Conservation (phyloP, 2,888 invertebrate species). For the Eupeodes luniger region DNA sequence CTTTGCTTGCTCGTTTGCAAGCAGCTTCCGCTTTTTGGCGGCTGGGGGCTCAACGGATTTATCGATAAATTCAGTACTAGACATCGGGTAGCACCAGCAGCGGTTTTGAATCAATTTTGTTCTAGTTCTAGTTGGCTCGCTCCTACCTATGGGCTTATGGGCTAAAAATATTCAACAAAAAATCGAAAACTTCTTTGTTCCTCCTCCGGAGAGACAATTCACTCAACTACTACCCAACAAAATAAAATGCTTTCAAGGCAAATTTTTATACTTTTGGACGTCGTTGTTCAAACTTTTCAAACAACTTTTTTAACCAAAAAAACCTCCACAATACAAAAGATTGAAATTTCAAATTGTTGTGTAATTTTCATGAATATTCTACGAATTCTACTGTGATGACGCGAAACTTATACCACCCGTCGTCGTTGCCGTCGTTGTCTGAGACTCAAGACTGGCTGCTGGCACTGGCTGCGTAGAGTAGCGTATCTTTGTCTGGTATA, state of each 20-base stretch:
- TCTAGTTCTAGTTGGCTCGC: constrained; percentile 71
- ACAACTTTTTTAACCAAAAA: constrained; percentile 30
- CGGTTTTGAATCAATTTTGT: constrained; percentile 74
- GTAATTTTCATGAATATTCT: constrained; percentile 57
- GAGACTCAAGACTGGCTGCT: background rate
- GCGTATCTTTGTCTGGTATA: constrained; percentile 15
- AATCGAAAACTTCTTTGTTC: constrained; percentile 31
- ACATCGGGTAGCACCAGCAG: constrained; percentile 88
- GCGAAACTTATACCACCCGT: constrained; percentile 44
- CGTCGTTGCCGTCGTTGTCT: background rate
- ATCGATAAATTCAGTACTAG: constrained; percentile 96
- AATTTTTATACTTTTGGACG: constrained; percentile 24
- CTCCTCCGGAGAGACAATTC: background rate
- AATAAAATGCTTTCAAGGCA: constrained; percentile 39
- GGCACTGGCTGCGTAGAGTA: background rate
- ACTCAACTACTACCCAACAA: background rate
- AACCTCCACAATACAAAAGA: constrained; percentile 41
- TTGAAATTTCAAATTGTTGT: constrained; percentile 40
- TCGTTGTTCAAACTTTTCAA: background rate
- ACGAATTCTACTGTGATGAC: constrained; percentile 5
- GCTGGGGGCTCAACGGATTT: constrained; percentile 96
- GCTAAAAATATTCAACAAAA: background rate
- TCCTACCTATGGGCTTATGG: constrained; percentile 55
- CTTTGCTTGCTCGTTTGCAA: constrained; percentile 76
- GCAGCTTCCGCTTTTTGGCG: constrained; percentile 94